Evolutionary conservation across 2,113 vertebrate species (phyloP).

Genomic region (Chloebia gouldiae): DNA sequence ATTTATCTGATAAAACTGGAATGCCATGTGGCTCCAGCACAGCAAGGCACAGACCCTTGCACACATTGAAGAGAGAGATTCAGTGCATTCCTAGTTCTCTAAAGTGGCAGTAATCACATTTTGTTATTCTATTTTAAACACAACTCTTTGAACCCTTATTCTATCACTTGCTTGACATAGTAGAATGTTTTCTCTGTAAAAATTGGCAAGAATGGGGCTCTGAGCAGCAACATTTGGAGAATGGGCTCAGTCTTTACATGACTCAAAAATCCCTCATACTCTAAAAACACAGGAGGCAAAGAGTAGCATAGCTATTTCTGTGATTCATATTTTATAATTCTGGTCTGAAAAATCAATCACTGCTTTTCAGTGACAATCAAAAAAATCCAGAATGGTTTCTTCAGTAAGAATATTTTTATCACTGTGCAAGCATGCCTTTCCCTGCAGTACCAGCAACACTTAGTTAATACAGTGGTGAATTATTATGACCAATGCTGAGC

Average conservation of each 20-base stretch:
- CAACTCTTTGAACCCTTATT: neutral
- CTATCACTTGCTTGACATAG: neutral
- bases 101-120: neutral
- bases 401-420: neutral
- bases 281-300: neutral
- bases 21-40: conserved; percentile 13
- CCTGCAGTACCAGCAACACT: neutral
- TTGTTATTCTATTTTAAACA: neutral
- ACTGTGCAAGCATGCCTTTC: neutral
- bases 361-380: neutral
- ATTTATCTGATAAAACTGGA: conserved; percentile 39
- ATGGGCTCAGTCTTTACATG: rapidly evolving
- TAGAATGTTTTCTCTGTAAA: neutral
- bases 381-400: neutral
- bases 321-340: neutral
- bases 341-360: neutral
- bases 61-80: neutral
- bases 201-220: neutral
- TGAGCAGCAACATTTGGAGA: neutral
- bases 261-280: neutral
- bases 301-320: neutral
- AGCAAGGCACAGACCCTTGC: neutral
- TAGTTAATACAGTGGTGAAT: neutral
- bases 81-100: neutral
- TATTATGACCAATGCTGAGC: neutral